phyloP scores from a whole-genome alignment of 2,113 vertebrate genomes.

The Gnathonemus echidnorhynchus region DNA sequence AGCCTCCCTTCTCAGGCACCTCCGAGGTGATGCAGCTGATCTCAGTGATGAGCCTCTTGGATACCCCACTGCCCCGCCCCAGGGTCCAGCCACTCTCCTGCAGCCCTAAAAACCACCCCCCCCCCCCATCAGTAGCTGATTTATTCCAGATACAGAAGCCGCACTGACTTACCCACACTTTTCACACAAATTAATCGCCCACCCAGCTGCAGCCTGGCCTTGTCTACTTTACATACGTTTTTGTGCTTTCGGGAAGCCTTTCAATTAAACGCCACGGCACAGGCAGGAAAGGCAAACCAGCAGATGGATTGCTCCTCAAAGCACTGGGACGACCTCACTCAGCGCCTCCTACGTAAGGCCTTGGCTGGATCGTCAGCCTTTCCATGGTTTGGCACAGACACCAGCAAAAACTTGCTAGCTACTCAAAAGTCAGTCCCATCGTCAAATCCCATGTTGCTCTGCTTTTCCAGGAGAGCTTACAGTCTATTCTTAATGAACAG shows the following conservation, averaged over 20 bases:
- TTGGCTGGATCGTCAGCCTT: background rate
- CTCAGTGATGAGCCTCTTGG: background rate
- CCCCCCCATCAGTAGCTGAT: background rate
- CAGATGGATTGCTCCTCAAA: background rate
- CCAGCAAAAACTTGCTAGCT: background rate
- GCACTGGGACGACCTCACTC: background rate
- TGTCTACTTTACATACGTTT: background rate
- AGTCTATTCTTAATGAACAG: background rate
- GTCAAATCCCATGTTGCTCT: background rate
- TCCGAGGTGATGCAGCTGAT: background rate
- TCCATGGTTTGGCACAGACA: background rate
- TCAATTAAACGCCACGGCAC: background rate
- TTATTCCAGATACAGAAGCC: background rate
- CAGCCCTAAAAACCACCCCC: background rate
- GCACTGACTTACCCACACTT: background rate
- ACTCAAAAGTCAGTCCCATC: background rate
- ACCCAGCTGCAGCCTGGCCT: background rate
- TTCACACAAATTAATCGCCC: background rate
- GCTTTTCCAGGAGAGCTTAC: background rate
- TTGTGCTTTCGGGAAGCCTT: background rate
- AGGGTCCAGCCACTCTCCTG: background rate
- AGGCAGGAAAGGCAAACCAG: background rate
- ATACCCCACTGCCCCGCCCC: background rate
- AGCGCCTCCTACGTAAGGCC: background rate
- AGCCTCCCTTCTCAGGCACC: background rate